Percentiles rank a stretch among this genome's conserved stretches.
Evolutionary conservation across 2,797 vertebrate species (phyloP).

Genomic region (Anomalospiza imberbis): DNA sequence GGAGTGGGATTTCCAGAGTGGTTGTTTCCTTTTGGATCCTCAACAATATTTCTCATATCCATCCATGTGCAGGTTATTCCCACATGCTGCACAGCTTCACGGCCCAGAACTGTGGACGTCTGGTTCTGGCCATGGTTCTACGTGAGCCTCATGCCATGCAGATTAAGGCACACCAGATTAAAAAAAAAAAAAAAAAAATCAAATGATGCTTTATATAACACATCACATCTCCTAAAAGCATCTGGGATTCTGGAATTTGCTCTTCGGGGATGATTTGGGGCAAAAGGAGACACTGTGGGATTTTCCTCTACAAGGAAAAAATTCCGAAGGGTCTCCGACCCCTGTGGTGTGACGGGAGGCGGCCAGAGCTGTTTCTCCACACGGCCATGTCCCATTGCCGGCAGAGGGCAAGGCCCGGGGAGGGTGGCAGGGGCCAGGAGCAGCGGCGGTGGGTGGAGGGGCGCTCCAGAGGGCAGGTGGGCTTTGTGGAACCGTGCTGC

Average conservation of each 20-base stretch:
- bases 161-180: neutral
- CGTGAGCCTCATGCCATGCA: fast-evolving
- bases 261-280: neutral
- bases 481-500: too few species aligned
- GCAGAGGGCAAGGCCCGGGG: neutral
- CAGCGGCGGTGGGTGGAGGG: neutral
- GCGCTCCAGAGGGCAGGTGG: neutral
- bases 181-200: neutral
- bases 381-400: fast-evolving
- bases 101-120: neutral
- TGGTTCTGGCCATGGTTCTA: neutral
- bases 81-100: neutral
- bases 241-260: neutral
- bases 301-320: neutral
- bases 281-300: neutral
- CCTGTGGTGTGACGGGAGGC: neutral
- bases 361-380: neutral
- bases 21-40: neutral
- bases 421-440: neutral
- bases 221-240: neutral
- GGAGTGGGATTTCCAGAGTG: neutral
- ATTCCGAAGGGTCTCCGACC: neutral
- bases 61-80: neutral
- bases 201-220: neutral
- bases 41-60: neutral